Percentiles rank a stretch among this genome's conserved stretches.
Conservation (phyloP, 2,797 vertebrate genomes). For the Philypnodon macrostomus region DNA sequence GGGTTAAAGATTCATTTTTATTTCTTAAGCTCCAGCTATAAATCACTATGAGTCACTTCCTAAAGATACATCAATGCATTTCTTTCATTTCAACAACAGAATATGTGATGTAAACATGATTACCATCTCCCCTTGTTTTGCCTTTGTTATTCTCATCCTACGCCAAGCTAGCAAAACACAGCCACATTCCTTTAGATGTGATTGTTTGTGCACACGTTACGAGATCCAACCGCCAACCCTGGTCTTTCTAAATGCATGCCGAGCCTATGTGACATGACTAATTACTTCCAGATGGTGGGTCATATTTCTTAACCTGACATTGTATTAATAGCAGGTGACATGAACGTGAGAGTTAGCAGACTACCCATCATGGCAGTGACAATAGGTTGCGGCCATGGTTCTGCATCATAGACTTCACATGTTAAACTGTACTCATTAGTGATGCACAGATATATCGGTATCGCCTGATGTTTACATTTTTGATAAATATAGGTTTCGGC, state of each 20-base stretch:
- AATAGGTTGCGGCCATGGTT: constrained; percentile 27
- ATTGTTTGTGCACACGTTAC: neutral
- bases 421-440: neutral
- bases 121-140: neutral
- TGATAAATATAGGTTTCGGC: too few species aligned
- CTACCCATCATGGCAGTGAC: constrained; percentile 55
- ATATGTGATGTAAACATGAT: neutral
- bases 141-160: neutral
- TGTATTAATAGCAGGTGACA: constrained; percentile 52
- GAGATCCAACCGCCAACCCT: neutral
- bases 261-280: constrained; percentile 51
- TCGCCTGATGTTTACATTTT: too few species aligned
- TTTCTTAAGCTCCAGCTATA: constrained; percentile 1
- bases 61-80: neutral
- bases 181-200: neutral
- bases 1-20: neutral
- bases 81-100: constrained; percentile 1
- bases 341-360: constrained; percentile 28
- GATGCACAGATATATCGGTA: too few species aligned
- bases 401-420: constrained; percentile 13
- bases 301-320: constrained; percentile 51
- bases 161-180: neutral
- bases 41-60: constrained; percentile 5
- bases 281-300: constrained; percentile 44
- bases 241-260: constrained; percentile 25